phyloP scores from a whole-genome alignment of 2,797 vertebrate species.

The Notolepis coatsorum region DNA sequence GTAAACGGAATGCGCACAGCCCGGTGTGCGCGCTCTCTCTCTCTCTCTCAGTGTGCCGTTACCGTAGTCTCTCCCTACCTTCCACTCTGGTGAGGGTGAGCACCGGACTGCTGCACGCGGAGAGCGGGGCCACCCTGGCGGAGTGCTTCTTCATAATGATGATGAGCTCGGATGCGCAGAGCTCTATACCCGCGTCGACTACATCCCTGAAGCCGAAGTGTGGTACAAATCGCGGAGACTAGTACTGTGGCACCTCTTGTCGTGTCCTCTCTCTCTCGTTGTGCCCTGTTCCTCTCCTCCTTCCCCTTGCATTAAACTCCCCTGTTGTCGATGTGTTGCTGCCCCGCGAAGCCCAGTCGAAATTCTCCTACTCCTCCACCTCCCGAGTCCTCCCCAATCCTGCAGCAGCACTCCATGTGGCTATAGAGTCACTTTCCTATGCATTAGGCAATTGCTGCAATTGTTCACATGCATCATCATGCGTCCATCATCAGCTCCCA shows the following conservation, averaged over 20 bases:
- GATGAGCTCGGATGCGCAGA: slow-evolving; percentile 87
- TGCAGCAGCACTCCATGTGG: slow-evolving; percentile 57
- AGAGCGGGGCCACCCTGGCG: slow-evolving; percentile 94
- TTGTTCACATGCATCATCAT: slow-evolving; percentile 77
- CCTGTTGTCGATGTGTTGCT: slow-evolving; percentile 6
- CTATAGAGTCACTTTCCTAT: slow-evolving; percentile 44
- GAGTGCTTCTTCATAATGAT: slow-evolving; percentile 95
- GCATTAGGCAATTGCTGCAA: slow-evolving; percentile 70
- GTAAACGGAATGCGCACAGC: too few relatives aligned
- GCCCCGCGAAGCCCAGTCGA: too few relatives aligned
- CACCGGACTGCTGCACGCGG: slow-evolving; percentile 96
- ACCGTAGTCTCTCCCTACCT: too few relatives aligned
- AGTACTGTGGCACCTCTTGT: slow-evolving; percentile 54
- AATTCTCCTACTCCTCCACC: slow-evolving; percentile 44
- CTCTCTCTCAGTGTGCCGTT: too few relatives aligned
- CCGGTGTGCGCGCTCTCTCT: too few relatives aligned
- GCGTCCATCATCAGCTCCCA: slow-evolving; percentile 29
- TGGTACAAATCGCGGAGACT: slow-evolving; percentile 75
- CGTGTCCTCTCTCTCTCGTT: slow-evolving; percentile 35
- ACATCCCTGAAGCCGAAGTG: slow-evolving; percentile 90
- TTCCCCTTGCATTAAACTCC: slow-evolving; percentile 21
- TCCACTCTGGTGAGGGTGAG: slow-evolving; percentile 98
- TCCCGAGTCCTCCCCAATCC: slow-evolving; percentile 59
- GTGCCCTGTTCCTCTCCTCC: slow-evolving; percentile 53
- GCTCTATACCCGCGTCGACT: slow-evolving; percentile 86